These are phyloP conservation scores for Nothoprocta pentlandii DNA, from an alignment of 2,113 vertebrate genomes.

Conservation along the genomic window DNA sequence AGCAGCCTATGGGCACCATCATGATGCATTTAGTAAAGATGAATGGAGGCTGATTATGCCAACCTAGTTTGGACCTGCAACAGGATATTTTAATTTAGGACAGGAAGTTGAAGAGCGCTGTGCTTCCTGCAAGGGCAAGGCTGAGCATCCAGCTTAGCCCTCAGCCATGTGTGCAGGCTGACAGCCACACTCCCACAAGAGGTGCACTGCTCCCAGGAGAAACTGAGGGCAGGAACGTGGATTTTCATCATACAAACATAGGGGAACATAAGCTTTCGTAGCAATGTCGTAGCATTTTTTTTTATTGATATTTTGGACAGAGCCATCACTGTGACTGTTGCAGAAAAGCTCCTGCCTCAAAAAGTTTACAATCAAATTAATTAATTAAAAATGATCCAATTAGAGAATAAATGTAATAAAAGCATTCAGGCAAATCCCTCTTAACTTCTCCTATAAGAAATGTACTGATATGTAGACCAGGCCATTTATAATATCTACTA, in stretches of 20 bases:
- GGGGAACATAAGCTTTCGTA: fast-evolving
- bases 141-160: not conserved
- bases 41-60: not conserved
- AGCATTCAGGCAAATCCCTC: not conserved
- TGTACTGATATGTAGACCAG: not conserved
- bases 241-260: not conserved
- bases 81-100: slow-evolving; percentile 40
- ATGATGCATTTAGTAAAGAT: not conserved
- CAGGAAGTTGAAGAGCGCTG: not conserved
- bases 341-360: not conserved
- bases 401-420: not conserved
- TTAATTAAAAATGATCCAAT: slow-evolving; percentile 25
- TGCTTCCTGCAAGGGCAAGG: slow-evolving; percentile 28
- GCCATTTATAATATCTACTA: not conserved
- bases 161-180: not conserved
- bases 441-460: not conserved
- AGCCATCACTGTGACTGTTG: not conserved
- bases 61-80: not conserved
- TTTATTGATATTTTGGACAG: not conserved
- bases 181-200: not conserved
- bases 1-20: not conserved
- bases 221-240: not conserved
- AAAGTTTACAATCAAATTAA: not conserved
- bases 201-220: not conserved
- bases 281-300: not conserved